Evolutionary conservation across 2,113 vertebrate genomes (phyloP), one percentile per base, ranked within the genome.

Genomic region (Porphyrio hochstetteri): DNA sequence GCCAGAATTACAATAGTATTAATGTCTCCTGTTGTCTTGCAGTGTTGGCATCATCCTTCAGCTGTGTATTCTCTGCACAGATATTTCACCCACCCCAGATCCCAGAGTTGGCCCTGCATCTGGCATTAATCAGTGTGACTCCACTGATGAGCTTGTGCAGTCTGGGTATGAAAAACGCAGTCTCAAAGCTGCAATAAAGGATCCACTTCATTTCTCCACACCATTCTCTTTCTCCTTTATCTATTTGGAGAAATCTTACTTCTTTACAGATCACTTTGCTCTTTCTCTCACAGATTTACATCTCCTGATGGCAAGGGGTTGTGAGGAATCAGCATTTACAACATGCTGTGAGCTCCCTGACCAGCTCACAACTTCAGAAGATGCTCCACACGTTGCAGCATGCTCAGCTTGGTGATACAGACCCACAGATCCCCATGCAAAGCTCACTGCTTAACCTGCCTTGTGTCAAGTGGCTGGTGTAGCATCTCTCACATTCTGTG

Each of bases 21-120:
- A 33, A 59, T 50, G 95, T 23, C 63, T 59, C 50, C 92, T 74
- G 92, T 24, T 93, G 88, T 28, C 85, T 44, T 19, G 24, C 84
- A 56, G 88, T 33, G 75, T 4, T 23, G 68, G 46, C 53, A 72
- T 56, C 86, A 89, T 92, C 91, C 81, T 72, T 93, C 91, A 89
- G 91, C 82, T 52, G 5, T 1, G 64, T 48, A 1, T 16, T 67
- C 76, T 75, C 88, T 19, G 38, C 17, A 68, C 68, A 20, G 86
- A 91, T 16, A 67, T 33, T 90, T 59, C 91, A 90, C 76, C 82
- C 68, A 18, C 42, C 40, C 55, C 16, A 5, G 19, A 4, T 21
- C 40, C 36, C 4, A 27, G 80, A 53, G 64, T 5, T 67, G 90
- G 75, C 72, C 63, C 46, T 31, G 64, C 16, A 55, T 52, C 56